Percentiles rank a stretch among this genome's conserved stretches.
Evolutionary conservation across 2,113 vertebrate species (phyloP).

Genomic region (Larimichthys polyactis): DNA sequence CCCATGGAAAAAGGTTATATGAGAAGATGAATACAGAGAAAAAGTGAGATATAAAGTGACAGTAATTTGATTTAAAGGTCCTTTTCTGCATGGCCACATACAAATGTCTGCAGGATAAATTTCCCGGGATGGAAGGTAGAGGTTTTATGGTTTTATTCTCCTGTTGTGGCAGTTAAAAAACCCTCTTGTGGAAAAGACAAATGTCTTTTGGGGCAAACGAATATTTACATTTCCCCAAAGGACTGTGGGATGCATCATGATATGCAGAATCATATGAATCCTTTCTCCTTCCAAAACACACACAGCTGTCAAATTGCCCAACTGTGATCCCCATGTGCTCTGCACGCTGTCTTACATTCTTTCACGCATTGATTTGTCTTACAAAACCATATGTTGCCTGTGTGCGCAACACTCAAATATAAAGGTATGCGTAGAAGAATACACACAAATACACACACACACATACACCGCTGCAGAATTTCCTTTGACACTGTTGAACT

Average conservation of each 20-base stretch:
- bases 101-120: constrained; percentile 14
- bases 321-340: constrained; percentile 36
- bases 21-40: constrained; percentile 2
- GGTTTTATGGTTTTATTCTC: constrained; percentile 33
- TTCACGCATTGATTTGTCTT: constrained; percentile 49
- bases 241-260: constrained; percentile 39
- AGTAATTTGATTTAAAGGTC: not conserved
- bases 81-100: not conserved
- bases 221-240: constrained; percentile 41
- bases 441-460: constrained; percentile 6
- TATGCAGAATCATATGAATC: constrained; percentile 32
- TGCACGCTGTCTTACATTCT: constrained; percentile 43
- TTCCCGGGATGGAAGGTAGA: constrained; percentile 20
- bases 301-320: constrained; percentile 63
- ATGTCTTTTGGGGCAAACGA: constrained; percentile 18
- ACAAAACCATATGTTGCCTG: constrained; percentile 42
- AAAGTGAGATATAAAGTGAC: not conserved
- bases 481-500: not conserved
- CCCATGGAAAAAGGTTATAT: not conserved
- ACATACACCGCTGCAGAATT: constrained; percentile 28
- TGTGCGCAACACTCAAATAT: constrained; percentile 3
- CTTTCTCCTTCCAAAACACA: constrained; percentile 44
- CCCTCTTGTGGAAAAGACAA: constrained; percentile 25
- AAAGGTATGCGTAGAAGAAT: constrained; percentile 20
- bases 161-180: constrained; percentile 18